Conservation (phyloP, 2,888 invertebrate species). For the Entomobrya multifasciata region DNA sequence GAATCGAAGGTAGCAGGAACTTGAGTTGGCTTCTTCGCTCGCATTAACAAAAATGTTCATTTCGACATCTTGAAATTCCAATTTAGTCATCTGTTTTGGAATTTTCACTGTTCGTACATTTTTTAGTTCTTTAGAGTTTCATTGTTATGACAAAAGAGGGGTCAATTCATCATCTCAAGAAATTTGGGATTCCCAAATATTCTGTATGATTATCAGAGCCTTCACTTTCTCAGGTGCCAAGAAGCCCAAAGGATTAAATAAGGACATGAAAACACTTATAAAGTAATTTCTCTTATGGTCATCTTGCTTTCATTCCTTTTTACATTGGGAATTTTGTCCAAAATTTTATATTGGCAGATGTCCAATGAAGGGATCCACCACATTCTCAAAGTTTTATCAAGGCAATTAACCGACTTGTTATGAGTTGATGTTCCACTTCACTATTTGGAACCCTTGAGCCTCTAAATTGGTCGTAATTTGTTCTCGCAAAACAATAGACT, state of each 20-base stretch:
- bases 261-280: constrained; percentile 76
- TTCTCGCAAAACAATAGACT: not conserved
- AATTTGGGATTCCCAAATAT: constrained; percentile 78
- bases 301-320: no score
- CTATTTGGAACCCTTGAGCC: not conserved
- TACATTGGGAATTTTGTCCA: constrained; percentile 45
- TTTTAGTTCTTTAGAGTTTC: constrained; percentile 54
- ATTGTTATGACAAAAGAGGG: not conserved
- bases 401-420: not conserved
- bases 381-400: constrained; percentile 53
- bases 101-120: constrained; percentile 7
- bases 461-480: not conserved
- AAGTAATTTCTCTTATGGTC: constrained; percentile 79
- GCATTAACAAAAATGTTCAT: constrained; percentile 75
- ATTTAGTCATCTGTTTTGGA: constrained; percentile 51
- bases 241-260: constrained; percentile 80
- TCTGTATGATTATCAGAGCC: constrained; percentile 79
- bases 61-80: not conserved
- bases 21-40: constrained; percentile 66
- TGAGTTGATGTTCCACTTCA: constrained; percentile 7
- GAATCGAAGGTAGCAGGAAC: constrained; percentile 64
- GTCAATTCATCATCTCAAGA: constrained; percentile 79
- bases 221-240: constrained; percentile 77
- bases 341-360: constrained; percentile 54
- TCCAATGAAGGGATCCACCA: constrained; percentile 52